Base-by-base conservation (phyloP, 2,113 vertebrate species). In the Misgurnus mizolepis region DNA sequence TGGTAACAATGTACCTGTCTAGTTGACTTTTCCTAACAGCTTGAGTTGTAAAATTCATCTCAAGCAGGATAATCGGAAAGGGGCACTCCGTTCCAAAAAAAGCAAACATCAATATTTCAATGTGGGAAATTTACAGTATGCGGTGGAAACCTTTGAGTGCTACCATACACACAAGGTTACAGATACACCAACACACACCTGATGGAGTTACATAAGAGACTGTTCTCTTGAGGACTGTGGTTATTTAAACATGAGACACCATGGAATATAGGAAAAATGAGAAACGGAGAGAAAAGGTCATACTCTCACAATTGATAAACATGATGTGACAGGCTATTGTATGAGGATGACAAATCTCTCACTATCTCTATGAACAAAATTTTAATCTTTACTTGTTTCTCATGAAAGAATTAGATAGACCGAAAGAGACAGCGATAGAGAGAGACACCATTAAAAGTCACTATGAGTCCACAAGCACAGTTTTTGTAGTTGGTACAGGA, bases 161-260 rank as follows among this genome's bases (percentile, higher is more conserved):
- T 62, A 11, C 5, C 15, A 55, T 41, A 69, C 17, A 74, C 61
- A 67, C 50, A 69, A 7, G 61, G 64, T 43, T 40, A 67, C 34
- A n/a, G 15, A 60, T 39, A 71, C 67, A 71, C 82, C 43, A 50
- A 83, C 67, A 83, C 82, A 80, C 65, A 84, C 61, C 55, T 64
- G n/a, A 22, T 34, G 58, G 14, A 76, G 60, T 76, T 62, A 64
- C 73, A 76, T 64, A 62, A 62, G 12, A 43, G 9, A 10, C 41
- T 22, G 5, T 47, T 68, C 14, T 58, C n/a, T 18, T n/a, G 66
- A 15, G 9, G 41, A n/a, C 17, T 14, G 40, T 34, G 15, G 50
- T 73, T 56, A 58, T 58, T n/a, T 14, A 53, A 53, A 53, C 50
- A 53, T 8, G 1, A 47, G 2, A 58, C 17, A 56, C 15, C 5